Conservation (phyloP, 2,888 invertebrate species). For the Galerucella calmariensis region DNA sequence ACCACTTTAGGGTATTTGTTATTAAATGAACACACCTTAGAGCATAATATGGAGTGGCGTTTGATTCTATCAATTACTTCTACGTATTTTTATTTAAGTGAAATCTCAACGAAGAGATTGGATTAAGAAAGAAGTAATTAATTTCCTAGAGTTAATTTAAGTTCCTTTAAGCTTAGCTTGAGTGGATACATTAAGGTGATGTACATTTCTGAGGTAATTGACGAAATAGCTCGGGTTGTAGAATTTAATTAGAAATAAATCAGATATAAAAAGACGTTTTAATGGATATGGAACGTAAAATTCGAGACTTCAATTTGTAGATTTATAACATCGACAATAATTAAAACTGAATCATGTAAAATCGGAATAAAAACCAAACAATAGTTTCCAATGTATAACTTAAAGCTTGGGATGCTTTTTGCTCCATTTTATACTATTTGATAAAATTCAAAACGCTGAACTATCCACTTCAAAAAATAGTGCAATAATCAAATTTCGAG, state of each 20-base stretch:
- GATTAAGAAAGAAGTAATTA: slow-evolving; percentile 28
- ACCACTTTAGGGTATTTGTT: slow-evolving; percentile 6
- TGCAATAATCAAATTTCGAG: too few species aligned
- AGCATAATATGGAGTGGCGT: slow-evolving; percentile 1
- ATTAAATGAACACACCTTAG: not conserved
- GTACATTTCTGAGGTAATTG: slow-evolving; percentile 20
- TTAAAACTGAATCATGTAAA: too few species aligned
- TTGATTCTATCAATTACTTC: slow-evolving; percentile 20
- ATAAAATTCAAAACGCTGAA: too few species aligned
- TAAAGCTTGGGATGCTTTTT: too few species aligned
- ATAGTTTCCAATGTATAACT: too few species aligned
- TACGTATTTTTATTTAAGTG: slow-evolving; percentile 7
- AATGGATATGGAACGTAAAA: not conserved
- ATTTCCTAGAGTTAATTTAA: slow-evolving; percentile 26
- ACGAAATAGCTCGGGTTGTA: slow-evolving; percentile 4
- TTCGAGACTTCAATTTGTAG: not conserved
- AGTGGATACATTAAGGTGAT: slow-evolving; percentile 26
- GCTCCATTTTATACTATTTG: too few species aligned
- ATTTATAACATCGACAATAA: too few species aligned
- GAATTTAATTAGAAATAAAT: slow-evolving; percentile 1
- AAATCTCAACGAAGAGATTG: slow-evolving; percentile 19
- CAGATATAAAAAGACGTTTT: slow-evolving; percentile 3
- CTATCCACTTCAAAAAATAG: too few species aligned
- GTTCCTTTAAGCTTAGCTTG: slow-evolving; percentile 9
- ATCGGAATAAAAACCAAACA: too few species aligned